Conservation (phyloP, 2,888 invertebrate species). For the Bhutanitis thaidina region DNA sequence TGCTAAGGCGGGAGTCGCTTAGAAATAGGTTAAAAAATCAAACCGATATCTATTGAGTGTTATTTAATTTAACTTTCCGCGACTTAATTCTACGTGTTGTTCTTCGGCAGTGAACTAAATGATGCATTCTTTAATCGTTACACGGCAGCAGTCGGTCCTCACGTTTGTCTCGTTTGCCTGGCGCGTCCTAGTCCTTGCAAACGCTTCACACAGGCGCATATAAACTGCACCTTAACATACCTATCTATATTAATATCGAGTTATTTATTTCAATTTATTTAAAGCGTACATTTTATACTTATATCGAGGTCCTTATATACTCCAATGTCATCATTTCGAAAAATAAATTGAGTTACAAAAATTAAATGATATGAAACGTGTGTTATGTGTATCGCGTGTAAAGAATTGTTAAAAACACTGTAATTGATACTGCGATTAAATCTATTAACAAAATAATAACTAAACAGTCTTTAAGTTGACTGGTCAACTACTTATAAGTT, state of each 20-base stretch:
- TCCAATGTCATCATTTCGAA: constrained; percentile 53
- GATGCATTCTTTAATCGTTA: constrained; percentile 32
- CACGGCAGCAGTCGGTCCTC: constrained; percentile 13
- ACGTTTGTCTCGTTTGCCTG: constrained; percentile 2
- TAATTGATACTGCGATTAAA: constrained; percentile 58
- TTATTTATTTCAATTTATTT: constrained; percentile 75
- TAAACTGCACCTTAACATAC: constrained; percentile 63
- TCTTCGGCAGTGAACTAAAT: constrained; percentile 62
- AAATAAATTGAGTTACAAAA: constrained; percentile 47
- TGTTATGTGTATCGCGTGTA: constrained; percentile 53
- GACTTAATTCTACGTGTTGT: constrained; percentile 50
- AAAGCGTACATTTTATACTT: constrained; percentile 80
- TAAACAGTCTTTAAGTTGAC: constrained; percentile 75
- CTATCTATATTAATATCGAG: constrained; percentile 69
- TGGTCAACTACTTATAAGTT: constrained; percentile 49
- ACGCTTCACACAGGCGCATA: constrained; percentile 59
- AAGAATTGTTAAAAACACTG: constrained; percentile 36
- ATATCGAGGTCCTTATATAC: constrained; percentile 57
- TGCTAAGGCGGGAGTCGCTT: constrained; percentile 32
- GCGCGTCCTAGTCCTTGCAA: constrained; percentile 20
- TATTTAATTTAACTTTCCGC: constrained; percentile 47
- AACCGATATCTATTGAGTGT: constrained; percentile 28
- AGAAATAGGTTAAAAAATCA: constrained; percentile 27
- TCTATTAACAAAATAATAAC: constrained; percentile 65
- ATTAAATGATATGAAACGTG: constrained; percentile 43